Evolutionary conservation across 2,888 invertebrate species (phyloP), one percentile per base, ranked within the genome.

Genomic region (Eumacrocentrus americanus): DNA sequence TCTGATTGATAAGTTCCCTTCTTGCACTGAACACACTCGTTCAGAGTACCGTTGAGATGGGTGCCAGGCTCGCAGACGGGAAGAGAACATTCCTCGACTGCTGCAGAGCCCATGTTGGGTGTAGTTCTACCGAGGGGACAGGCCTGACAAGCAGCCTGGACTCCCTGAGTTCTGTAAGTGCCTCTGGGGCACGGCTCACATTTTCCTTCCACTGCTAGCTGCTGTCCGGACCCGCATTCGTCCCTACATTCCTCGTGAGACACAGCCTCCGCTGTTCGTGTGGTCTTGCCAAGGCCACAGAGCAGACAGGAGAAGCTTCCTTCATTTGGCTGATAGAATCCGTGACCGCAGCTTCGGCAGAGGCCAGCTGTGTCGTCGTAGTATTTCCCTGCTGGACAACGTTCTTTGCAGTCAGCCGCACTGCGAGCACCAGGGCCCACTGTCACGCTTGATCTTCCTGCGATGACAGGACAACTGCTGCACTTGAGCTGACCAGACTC

Each of bases 61-160:
- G 90, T 90, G 57, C 96, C 91, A 84, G 76, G 73, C 72, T 80
- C 74, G 79, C 95, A 95, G 52, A 94, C 92, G 7, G 95, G 97
- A 48, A 97, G 83, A 1, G 95, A 93, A 81, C 98, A 98, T 78
- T 96, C 95, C 75, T 94, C 94, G 5, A 92, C 86, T 0, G 91
- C 89, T 0, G 90, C 87, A 0, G 95, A 91, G 46, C 95, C 95
- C 53, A 89, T 84, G 67, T 90, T 89, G 0, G 93, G 92, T 0
- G 97, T 97, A 2, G 97, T 98, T 66, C 93, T 89, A 35, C 94
- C 95, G 5, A 91, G 81, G 0, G 97, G 96, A 81, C 97, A 98
- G 6, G 88, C 83, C 5, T 90, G 88, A 74, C 98, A 98, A 0
- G 94, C 89, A 0, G 95, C 91, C 69, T 95, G 93, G 0, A 93